Evolutionary conservation across 1,140 invertebrate genomes (phyloP).

Genomic region (Oryctes rhinoceros): DNA sequence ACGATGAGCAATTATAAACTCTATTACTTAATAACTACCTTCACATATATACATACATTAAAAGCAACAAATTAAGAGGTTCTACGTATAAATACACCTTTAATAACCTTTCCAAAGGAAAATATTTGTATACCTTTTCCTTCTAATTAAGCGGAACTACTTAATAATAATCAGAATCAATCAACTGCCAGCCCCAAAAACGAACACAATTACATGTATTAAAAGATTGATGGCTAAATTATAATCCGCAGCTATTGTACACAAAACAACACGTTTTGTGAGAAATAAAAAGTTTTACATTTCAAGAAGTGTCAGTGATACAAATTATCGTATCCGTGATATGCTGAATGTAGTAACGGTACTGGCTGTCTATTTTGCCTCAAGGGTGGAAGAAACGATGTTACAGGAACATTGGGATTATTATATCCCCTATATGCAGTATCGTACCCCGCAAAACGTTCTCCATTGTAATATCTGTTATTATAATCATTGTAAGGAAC

Average conservation of each 20-base stretch:
- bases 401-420: not conserved
- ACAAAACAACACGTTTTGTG: slow-evolving; percentile 19
- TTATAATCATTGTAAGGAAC: not conserved
- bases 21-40: slow-evolving; percentile 23
- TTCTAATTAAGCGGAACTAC: slow-evolving; percentile 11
- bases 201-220: slow-evolving; percentile 17
- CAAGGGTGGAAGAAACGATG: not conserved
- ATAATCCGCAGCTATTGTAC: not conserved
- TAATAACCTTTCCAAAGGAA: slow-evolving; percentile 5
- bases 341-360: slow-evolving; percentile 33
- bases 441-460: not conserved
- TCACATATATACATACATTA: slow-evolving; percentile 16
- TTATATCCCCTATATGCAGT: not conserved
- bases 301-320: slow-evolving; percentile 33
- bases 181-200: slow-evolving; percentile 1
- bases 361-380: slow-evolving; percentile 18
- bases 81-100: not conserved
- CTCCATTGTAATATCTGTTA: not conserved
- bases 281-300: slow-evolving; percentile 26
- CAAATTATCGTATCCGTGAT: slow-evolving; percentile 43
- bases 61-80: slow-evolving; percentile 27
- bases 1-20: not conserved
- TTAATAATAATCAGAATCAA: slow-evolving; percentile 21
- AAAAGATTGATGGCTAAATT: slow-evolving; percentile 2
- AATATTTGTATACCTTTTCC: slow-evolving; percentile 13